Base-by-base conservation (phyloP, 2,797 vertebrate genomes). In the Clamator glandarius region DNA sequence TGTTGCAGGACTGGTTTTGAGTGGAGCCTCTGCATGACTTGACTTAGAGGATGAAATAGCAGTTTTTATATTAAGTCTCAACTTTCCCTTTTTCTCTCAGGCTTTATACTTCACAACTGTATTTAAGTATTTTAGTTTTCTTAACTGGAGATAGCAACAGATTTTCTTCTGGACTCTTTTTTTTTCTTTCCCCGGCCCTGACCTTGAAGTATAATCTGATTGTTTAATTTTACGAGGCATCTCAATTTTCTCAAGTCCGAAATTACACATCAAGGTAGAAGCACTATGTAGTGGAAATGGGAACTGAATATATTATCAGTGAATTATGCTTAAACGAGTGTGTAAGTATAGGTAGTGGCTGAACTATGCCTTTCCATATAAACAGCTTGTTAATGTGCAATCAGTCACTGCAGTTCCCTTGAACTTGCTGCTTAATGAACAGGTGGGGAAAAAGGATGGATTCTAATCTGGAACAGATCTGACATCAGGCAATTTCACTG, bases 401-500 rank as follows among this genome's bases (percentile, higher is more conserved):
- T 98, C 97, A 98, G 97, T 98, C 96, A 96, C 94, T 72, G 81
- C 94, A 95, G 92, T 97, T 97, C 95, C 96, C 92, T 94, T 96
- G 93, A 97, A 97, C 97, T 95, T 89, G 91, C 89, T 91, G 89
- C 81, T 96, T 97, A 98, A 98, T 97, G 97, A 98, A 97, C 97
- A 98, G 97, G 96, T 97, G 96, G 96, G 97, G 96, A 90, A 92
- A 95, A 93, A 97, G 96, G 89, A 97, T 96, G 95, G 96, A 97
- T 98, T 97, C 96, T 97, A 97, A 97, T 98, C 95, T 95, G 95
- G 97, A 97, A 87, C 96, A 96, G 94, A 96, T 98, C 96, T 98
- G 97, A 97, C 97, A 97, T 97, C 94, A 95, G 96, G 95, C 97
- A 97, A 82, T 98, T 98, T 97, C 94, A 93, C 96, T 98, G 97